phyloP scores from a whole-genome alignment of 2,888 invertebrate species.

The Napeogenes inachia region DNA sequence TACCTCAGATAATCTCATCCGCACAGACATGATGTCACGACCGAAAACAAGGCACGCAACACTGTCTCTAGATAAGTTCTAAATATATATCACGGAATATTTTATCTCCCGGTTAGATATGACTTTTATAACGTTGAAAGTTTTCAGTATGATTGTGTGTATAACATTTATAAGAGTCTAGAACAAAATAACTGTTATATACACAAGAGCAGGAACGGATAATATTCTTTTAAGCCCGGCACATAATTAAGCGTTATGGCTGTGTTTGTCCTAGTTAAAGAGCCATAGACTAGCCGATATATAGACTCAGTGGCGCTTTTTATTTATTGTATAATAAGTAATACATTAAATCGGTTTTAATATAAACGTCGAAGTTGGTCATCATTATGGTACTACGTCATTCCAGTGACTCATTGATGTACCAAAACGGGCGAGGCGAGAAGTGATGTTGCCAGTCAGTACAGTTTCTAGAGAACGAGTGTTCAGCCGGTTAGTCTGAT shows the following conservation, averaged over 20 bases:
- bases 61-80: background rate
- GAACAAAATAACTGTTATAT: background rate
- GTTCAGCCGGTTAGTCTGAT: constrained; percentile 53
- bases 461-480: constrained; percentile 52
- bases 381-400: constrained; percentile 22
- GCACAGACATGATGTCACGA: background rate
- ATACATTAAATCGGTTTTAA: background rate
- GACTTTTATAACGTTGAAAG: constrained; percentile 8
- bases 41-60: background rate
- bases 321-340: no score
- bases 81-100: background rate
- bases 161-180: no score
- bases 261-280: background rate
- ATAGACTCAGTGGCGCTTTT: no score
- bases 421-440: constrained; percentile 26
- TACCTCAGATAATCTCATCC: background rate
- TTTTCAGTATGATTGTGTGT: background rate
- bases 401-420: constrained; percentile 22
- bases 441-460: constrained; percentile 35
- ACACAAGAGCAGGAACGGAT: constrained; percentile 7
- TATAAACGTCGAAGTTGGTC: constrained; percentile 5
- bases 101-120: background rate
- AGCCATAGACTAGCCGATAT: no score
- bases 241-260: constrained; percentile 19
- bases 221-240: constrained; percentile 13